Conservation (phyloP, 2,888 invertebrate genomes). For the Gandaritis pyraliata region DNA sequence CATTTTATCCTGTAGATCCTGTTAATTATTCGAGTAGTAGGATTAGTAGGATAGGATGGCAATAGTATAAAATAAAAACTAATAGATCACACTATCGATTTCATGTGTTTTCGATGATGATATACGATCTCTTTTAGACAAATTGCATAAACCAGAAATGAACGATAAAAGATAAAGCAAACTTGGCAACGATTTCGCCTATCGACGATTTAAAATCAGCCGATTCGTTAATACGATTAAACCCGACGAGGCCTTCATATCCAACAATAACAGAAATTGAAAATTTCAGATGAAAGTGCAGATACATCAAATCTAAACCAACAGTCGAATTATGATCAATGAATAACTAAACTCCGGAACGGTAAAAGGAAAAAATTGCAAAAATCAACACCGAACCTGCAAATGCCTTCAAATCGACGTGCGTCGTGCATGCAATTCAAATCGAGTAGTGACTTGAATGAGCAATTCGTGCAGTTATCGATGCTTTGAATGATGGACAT, state of each 20-base stretch:
- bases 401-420: constrained; percentile 14
- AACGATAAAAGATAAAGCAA: neutral
- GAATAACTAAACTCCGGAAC: neutral
- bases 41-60: too few species aligned
- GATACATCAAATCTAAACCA: neutral
- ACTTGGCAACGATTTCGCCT: constrained; percentile 10
- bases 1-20: too few species aligned
- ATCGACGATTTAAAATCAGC: constrained; percentile 2
- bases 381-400: constrained; percentile 4
- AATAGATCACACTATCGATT: too few species aligned
- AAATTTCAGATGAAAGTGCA: constrained; percentile 19
- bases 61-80: too few species aligned
- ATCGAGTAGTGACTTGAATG: constrained; percentile 28
- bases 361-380: constrained; percentile 12
- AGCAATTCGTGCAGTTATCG: constrained; percentile 8
- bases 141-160: neutral
- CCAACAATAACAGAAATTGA: constrained; percentile 9
- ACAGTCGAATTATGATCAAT: neutral
- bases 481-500: constrained; percentile 19
- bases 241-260: neutral
- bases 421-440: constrained; percentile 19
- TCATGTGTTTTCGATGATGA: too few species aligned
- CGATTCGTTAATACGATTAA: constrained; percentile 10
- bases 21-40: too few species aligned
- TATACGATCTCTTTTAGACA: neutral